These are phyloP conservation scores for Sclerodermus sp. DNA, from an alignment of 2,888 invertebrate genomes.

Conservation along the genomic window DNA sequence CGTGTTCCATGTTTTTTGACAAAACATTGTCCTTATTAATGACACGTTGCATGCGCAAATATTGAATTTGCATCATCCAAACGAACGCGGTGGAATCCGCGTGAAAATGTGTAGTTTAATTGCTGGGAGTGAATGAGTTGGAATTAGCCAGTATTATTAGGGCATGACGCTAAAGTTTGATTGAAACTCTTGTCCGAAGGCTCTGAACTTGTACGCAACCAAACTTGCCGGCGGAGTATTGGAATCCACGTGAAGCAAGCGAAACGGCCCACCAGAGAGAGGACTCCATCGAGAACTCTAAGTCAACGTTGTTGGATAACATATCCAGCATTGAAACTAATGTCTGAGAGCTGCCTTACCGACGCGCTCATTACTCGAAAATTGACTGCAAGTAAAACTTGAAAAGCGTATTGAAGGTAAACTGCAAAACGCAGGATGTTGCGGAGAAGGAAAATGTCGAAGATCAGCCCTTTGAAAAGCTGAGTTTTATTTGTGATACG, in stretches of 20 bases:
- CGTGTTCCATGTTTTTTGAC: too few relatives aligned
- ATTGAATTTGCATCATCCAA: too few relatives aligned
- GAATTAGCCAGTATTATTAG: too few relatives aligned
- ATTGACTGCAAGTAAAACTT: not conserved
- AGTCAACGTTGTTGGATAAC: not conserved
- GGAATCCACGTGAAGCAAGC: slow-evolving; percentile 60
- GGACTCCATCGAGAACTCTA: not conserved
- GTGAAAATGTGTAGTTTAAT: too few relatives aligned
- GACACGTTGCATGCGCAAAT: too few relatives aligned
- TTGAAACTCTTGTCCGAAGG: slow-evolving; percentile 60
- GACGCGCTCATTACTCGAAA: too few relatives aligned
- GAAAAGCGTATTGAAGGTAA: not conserved
- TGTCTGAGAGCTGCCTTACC: not conserved
- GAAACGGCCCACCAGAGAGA: not conserved
- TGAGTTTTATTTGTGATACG: slow-evolving; percentile 26
- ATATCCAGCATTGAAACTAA: not conserved
- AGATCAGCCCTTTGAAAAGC: not conserved
- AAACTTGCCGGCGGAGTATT: slow-evolving; percentile 76
- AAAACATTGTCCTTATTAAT: too few relatives aligned
- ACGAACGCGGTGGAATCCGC: too few relatives aligned
- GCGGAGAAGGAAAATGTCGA: not conserved
- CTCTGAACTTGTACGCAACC: slow-evolving; percentile 80
- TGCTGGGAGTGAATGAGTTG: too few relatives aligned
- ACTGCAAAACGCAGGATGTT: not conserved
- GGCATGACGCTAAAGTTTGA: too few relatives aligned